A percentile compares a stretch with the other conserved stretches of the same genome.
phyloP scores from a whole-genome alignment of 2,113 vertebrate species.

The Oenanthe oenanthe region DNA sequence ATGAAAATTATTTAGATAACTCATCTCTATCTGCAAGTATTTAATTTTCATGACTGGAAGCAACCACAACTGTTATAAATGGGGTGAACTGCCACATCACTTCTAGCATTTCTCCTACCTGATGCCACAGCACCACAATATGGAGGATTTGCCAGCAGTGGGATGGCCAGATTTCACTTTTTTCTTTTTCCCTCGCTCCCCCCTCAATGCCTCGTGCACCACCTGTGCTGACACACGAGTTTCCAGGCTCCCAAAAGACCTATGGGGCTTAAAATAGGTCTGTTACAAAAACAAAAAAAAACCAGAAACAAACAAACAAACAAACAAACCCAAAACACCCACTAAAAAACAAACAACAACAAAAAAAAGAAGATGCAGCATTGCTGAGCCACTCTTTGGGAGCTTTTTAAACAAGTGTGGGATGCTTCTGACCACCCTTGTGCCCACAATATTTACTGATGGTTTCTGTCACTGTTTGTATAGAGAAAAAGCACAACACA shows the following conservation, averaged over 20 bases:
- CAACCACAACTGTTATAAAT: neutral
- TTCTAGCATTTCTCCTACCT: neutral
- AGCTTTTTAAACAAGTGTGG: neutral
- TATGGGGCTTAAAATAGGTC: neutral
- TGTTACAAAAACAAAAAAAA: neutral
- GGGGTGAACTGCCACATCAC: neutral
- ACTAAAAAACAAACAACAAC: neutral
- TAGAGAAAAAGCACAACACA: neutral
- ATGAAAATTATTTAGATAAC: neutral
- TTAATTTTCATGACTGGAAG: neutral
- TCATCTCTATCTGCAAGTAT: neutral
- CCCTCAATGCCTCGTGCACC: fast-evolving
- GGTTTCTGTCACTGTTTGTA: neutral
- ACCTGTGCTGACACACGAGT: neutral
- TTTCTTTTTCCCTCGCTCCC: neutral
- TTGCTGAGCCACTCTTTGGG: neutral
- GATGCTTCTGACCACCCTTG: neutral
- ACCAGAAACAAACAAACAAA: neutral
- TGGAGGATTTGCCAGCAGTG: neutral
- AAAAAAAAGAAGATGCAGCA: neutral
- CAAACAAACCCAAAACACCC: neutral
- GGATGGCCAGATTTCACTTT: neutral
- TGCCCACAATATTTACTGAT: neutral
- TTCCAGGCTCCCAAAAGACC: neutral
- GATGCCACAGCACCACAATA: neutral